These are phyloP conservation scores for Osmoderma eremita DNA, from an alignment of 2,888 invertebrate species.

Conservation along the genomic window DNA sequence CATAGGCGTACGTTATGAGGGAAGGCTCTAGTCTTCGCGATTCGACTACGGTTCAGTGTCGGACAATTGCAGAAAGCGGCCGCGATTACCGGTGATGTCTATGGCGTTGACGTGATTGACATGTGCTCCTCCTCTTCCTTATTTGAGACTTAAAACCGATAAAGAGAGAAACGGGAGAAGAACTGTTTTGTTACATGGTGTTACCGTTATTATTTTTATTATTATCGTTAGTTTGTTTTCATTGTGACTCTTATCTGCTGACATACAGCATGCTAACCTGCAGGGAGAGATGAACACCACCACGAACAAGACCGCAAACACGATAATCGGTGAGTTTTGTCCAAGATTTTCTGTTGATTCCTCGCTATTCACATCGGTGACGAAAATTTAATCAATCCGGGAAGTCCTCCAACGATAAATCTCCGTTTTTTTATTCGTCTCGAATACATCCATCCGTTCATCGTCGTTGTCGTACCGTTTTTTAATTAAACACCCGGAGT, in stretches of 20 bases:
- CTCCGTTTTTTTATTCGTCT: constrained; percentile 41
- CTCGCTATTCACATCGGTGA: constrained; percentile 48
- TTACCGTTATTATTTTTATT: constrained; percentile 37
- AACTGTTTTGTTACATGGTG: constrained; percentile 47
- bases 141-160: constrained; percentile 29
- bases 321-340: constrained; percentile 46
- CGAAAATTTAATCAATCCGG: constrained; percentile 63
- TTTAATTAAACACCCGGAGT: constrained; percentile 61
- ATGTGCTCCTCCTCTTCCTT: constrained; percentile 50
- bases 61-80: constrained; percentile 54
- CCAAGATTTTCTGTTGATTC: neutral
- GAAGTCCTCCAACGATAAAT: constrained; percentile 62
- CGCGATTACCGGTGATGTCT: constrained; percentile 57
- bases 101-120: constrained; percentile 39
- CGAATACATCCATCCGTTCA: constrained; percentile 40
- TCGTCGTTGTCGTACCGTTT: constrained; percentile 65
- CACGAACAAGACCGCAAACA: constrained; percentile 27
- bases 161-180: constrained; percentile 23
- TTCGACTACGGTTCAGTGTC: constrained; percentile 50
- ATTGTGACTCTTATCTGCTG: constrained; percentile 46
- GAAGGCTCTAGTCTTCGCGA: constrained; percentile 51
- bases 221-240: constrained; percentile 46
- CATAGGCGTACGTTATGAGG: constrained; percentile 56
- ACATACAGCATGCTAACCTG: constrained; percentile 37
- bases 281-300: constrained; percentile 31